Percentiles rank a stretch among this genome's conserved stretches.
Evolutionary conservation across 2,797 vertebrate species (phyloP).

Genomic region (Etheostoma nigrum): DNA sequence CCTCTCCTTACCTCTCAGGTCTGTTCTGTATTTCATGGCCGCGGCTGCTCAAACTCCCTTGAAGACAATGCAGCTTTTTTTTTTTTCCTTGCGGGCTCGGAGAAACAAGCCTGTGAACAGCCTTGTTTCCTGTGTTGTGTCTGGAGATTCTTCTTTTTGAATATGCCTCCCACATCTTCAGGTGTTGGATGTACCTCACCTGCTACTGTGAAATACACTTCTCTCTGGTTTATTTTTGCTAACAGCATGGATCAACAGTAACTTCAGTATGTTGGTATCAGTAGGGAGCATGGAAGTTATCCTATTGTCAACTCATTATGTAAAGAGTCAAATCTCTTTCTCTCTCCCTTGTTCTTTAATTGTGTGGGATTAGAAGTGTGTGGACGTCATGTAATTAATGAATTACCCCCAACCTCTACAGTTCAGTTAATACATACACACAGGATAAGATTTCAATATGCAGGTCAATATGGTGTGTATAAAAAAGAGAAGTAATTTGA

Average conservation of each 20-base stretch:
- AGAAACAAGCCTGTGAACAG: conserved; percentile 8
- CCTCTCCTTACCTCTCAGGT: conserved; percentile 20
- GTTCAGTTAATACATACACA: conserved; percentile 8
- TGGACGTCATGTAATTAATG: conserved; percentile 24
- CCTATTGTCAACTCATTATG: conserved; percentile 33
- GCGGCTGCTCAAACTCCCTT: conserved; percentile 17
- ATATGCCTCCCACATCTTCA: conserved; percentile 26
- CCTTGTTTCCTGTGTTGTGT: conserved; percentile 17
- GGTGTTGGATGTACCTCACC: conserved; percentile 36
- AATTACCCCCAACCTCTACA: conserved; percentile 30
- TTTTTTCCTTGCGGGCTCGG: conserved; percentile 9
- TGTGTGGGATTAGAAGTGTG: conserved; percentile 27
- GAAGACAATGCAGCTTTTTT: conserved; percentile 8
- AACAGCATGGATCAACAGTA: conserved; percentile 8
- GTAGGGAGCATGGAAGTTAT: conserved; percentile 22
- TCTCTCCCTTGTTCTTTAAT: conserved; percentile 22
- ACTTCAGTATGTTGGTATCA: conserved; percentile 11
- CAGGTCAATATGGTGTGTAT: no score
- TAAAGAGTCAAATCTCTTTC: conserved; percentile 13
- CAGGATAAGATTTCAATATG: neutral
- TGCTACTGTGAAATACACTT: conserved; percentile 20
- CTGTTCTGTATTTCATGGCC: conserved; percentile 26
- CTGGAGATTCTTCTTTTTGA: conserved; percentile 27
- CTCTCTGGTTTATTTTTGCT: conserved; percentile 30
- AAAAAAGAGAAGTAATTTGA: neutral